Base-by-base conservation (phyloP, 1,140 invertebrate species). In the Megathymus violae region DNA sequence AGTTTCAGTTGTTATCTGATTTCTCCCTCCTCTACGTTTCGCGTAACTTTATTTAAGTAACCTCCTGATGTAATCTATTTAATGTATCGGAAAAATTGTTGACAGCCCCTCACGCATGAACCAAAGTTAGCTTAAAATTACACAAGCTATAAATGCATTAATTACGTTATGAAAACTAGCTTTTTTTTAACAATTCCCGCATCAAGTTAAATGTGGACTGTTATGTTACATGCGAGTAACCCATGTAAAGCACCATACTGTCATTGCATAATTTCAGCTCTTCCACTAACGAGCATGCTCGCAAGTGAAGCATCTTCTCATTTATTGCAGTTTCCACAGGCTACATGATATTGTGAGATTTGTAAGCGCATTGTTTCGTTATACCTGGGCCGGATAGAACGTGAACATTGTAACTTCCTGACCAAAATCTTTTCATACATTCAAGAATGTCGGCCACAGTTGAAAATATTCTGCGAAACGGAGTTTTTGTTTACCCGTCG, bases 211-310 rank as follows among this genome's bases (percentile, higher is more conserved):
- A 47, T 27, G 44, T 22, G n/a, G 17, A 11, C 4, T 47, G 17
- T 25, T 19, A 27, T 47, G 7, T 65, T 67, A 61, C 48, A 40
- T 50, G 61, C 47, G 60, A 68, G 59, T 80, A 80, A 85, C 76
- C 69, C 76, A 78, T 75, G 67, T 80, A 74, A 71, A 74, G 74
- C 67, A 69, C 59, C 74, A 78, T 78, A 74, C 51, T 76, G 71
- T 67, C 78, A 75, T 72, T 73, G 73, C 69, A 81, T 85, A 89
- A 85, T 87, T 89, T 82, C 72, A 81, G 71, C 78, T 81, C 83
- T 82, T 72, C 69, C 73, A 69, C 80, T 88, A 88, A 87, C 82
- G 83, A 88, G 79, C 80, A 76, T 65, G 74, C 79, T 80, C 83
- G 83, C 76, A 59, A 78, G 71, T 77, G 62, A 64, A 80, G 77